Conservation (phyloP, 2,113 vertebrate species). For the Chelonoidis abingdonii region DNA sequence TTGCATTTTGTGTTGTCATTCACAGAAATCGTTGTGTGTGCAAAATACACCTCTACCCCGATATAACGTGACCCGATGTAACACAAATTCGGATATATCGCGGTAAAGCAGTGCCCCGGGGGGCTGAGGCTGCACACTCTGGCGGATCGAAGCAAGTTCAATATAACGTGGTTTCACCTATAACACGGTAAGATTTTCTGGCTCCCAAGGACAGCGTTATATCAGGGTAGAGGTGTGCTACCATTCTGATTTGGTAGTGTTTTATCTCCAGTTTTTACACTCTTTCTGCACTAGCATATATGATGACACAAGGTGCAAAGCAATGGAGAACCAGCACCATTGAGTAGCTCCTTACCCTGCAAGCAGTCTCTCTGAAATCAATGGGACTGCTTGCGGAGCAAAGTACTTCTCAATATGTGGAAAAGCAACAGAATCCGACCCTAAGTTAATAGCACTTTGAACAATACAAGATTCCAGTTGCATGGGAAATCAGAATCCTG, state of each 20-base stretch:
- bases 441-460: background rate
- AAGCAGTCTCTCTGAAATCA: background rate
- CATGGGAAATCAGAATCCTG: background rate
- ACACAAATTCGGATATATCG: no score
- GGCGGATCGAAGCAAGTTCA: no score
- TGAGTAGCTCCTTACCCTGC: background rate
- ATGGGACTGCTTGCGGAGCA: background rate
- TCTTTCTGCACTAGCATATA: background rate
- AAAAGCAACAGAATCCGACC: background rate
- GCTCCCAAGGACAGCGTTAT: no score
- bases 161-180: no score
- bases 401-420: slow-evolving; percentile 20
- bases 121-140: no score
- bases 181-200: no score
- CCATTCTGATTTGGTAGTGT: background rate
- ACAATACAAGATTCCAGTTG: slow-evolving; percentile 28
- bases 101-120: no score
- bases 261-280: background rate
- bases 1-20: background rate
- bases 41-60: background rate
- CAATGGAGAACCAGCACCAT: background rate
- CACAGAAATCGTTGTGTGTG: background rate
- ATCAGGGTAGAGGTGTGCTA: no score
- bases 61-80: no score
- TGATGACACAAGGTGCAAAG: slow-evolving; percentile 9